These are phyloP conservation scores for Numida meleagris DNA, from an alignment of 2,113 vertebrate genomes.

Conservation along the genomic window DNA sequence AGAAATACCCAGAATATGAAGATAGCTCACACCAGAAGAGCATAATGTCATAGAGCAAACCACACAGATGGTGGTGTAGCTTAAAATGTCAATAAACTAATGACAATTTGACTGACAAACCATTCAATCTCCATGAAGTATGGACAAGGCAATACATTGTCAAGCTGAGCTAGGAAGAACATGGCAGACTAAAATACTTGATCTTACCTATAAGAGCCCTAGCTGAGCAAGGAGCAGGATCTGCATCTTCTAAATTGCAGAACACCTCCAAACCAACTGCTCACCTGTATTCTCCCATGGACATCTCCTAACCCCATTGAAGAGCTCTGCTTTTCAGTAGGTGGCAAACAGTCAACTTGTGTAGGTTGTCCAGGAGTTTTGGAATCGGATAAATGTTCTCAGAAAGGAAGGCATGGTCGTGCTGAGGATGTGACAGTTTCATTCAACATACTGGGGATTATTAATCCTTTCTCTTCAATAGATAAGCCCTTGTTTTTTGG, in stretches of 20 bases:
- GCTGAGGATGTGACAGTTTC: not conserved
- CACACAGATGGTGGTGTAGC: not conserved
- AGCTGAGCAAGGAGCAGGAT: not conserved
- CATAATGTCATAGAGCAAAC: not conserved
- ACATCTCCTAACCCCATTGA: not conserved
- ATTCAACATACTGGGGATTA: not conserved
- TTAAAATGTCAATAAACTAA: not conserved
- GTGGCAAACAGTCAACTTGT: not conserved
- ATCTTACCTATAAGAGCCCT: no score
- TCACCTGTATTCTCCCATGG: not conserved
- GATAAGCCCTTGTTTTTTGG: not conserved
- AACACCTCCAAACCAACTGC: not conserved
- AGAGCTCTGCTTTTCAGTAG: not conserved
- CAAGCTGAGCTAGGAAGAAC: not conserved
- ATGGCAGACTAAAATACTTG: not conserved
- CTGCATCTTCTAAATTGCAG: not conserved
- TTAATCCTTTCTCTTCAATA: not conserved
- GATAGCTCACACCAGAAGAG: not conserved
- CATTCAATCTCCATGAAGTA: not conserved
- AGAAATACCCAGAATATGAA: not conserved
- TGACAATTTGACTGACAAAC: not conserved
- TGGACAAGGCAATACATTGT: not conserved
- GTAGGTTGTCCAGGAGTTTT: not conserved
- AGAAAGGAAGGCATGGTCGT: not conserved
- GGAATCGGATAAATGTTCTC: not conserved